These are phyloP conservation scores for Cricetomys ansorgei DNA, from an alignment of 2,113 vertebrate genomes.

Conservation along the genomic window DNA sequence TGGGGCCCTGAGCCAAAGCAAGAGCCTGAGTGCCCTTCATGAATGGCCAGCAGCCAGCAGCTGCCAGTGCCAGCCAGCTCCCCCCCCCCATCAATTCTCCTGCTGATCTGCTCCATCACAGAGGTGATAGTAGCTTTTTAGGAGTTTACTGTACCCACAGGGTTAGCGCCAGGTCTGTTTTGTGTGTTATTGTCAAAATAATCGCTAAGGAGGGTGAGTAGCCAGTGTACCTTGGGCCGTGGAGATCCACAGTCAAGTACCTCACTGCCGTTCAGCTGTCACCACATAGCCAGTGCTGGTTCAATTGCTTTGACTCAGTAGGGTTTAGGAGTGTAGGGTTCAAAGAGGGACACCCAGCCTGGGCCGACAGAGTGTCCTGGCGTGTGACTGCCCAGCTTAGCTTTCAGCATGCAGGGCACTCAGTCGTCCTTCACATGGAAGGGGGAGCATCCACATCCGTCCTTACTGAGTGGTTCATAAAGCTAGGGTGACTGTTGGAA, in stretches of 20 bases:
- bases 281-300: background rate
- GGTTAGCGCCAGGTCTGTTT: background rate
- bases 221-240: background rate
- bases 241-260: background rate
- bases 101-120: accelerated
- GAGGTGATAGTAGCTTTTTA: background rate
- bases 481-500: background rate
- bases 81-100: too few species aligned
- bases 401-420: background rate
- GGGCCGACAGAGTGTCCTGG: background rate
- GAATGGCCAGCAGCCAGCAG: accelerated
- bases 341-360: background rate
- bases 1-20: background rate
- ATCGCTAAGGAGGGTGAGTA: background rate
- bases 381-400: background rate
- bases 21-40: conserved; percentile 10
- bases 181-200: background rate
- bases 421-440: accelerated
- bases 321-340: too few species aligned
- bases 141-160: background rate
- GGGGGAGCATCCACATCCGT: background rate
- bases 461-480: background rate
- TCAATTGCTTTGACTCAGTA: background rate
- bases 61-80: accelerated
- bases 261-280: background rate